Percentiles rank a stretch among this genome's conserved stretches.
Evolutionary conservation across 2,797 vertebrate species (phyloP).

Genomic region (Xenentodon cancila): DNA sequence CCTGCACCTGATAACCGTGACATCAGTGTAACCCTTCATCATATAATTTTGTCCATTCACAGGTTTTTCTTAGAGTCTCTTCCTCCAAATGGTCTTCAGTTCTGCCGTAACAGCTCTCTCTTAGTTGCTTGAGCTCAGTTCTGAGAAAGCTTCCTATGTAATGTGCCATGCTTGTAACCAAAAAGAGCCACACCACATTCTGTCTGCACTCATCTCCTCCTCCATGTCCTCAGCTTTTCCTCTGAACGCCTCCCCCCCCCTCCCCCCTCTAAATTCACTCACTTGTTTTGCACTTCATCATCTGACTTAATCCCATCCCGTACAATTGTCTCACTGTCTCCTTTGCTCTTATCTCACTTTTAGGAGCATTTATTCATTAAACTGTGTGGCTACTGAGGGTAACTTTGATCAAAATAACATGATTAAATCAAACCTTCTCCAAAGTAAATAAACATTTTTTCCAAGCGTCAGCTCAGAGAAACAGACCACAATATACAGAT

Average conservation of each 20-base stretch:
- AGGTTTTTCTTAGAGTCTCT: too few relatives aligned
- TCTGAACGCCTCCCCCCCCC: background rate
- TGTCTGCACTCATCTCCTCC: slow-evolving; percentile 17
- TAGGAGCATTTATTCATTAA: background rate
- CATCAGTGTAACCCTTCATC: background rate
- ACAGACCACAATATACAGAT: too few relatives aligned
- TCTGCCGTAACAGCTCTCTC: too few relatives aligned
- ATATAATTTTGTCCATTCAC: background rate
- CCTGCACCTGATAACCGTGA: too few relatives aligned
- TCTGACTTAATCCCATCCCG: slow-evolving; percentile 24
- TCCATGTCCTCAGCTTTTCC: background rate
- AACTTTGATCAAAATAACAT: slow-evolving; percentile 4
- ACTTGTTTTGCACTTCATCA: background rate
- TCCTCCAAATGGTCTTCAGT: too few relatives aligned
- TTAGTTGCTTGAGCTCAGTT: slow-evolving; percentile 11
- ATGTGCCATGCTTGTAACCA: slow-evolving; percentile 7
- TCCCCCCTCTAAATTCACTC: slow-evolving; percentile 1
- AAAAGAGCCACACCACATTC: slow-evolving; percentile 22
- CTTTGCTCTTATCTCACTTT: slow-evolving; percentile 9
- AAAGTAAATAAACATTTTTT: background rate
- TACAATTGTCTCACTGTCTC: slow-evolving; percentile 7
- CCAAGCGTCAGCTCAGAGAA: too few relatives aligned
- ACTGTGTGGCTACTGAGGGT: slow-evolving; percentile 15
- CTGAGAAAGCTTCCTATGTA: slow-evolving; percentile 43
- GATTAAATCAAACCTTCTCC: background rate